Evolutionary conservation across 2,888 invertebrate species (phyloP).

Genomic region (Galeruca laticollis): DNA sequence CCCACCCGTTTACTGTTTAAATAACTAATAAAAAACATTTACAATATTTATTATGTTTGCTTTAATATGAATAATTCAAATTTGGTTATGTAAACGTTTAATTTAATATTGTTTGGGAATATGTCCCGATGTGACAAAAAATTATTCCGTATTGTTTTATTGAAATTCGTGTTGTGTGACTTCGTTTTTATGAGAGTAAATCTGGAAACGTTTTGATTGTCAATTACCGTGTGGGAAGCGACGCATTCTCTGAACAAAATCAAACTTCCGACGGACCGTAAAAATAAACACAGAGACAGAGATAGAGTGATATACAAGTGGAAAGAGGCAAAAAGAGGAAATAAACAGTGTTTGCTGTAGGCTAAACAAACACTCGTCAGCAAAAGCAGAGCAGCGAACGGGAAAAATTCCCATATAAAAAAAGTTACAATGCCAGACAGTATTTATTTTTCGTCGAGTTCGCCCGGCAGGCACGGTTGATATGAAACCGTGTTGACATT

Average conservation of each 20-base stretch:
- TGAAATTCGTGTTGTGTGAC: background rate
- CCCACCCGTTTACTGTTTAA: too few relatives aligned
- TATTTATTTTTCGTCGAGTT: slow-evolving; percentile 56
- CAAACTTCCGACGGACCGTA: slow-evolving; percentile 61
- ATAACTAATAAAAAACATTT: too few relatives aligned
- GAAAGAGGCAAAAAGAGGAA: slow-evolving; percentile 44
- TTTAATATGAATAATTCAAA: too few relatives aligned
- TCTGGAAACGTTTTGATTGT: slow-evolving; percentile 49
- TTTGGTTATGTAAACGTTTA: too few relatives aligned
- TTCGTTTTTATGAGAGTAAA: background rate
- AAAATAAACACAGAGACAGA: slow-evolving; percentile 58
- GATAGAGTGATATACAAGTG: slow-evolving; percentile 13
- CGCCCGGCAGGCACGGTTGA: slow-evolving; percentile 48
- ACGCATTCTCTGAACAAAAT: slow-evolving; percentile 49
- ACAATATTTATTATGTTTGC: too few relatives aligned
- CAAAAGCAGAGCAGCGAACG: slow-evolving; percentile 56
- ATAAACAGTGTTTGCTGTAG: slow-evolving; percentile 62
- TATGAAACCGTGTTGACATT: slow-evolving; percentile 56
- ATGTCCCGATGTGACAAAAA: too few relatives aligned
- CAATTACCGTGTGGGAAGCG: slow-evolving; percentile 53
- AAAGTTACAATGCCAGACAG: slow-evolving; percentile 56
- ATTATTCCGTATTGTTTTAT: background rate
- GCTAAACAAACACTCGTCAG: slow-evolving; percentile 63
- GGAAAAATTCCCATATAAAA: slow-evolving; percentile 54
- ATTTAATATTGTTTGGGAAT: too few relatives aligned